Percentiles rank a stretch among this genome's conserved stretches.
Conservation (phyloP, 2,113 vertebrate genomes). For the Axis porcinus region DNA sequence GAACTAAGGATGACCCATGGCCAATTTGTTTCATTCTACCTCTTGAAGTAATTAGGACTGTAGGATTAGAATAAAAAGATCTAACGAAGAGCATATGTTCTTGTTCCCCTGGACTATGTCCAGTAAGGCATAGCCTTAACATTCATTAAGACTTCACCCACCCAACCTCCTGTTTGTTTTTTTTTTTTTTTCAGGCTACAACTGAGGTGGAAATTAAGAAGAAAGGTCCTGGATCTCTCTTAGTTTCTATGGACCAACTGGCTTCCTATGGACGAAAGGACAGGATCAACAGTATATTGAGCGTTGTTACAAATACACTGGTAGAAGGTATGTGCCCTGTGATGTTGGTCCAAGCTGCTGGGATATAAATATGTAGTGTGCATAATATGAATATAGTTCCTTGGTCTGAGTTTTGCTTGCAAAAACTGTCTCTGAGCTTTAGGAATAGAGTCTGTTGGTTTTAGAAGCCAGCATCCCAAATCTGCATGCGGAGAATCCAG, state of each 20-base stretch:
- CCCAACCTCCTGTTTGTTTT: fast-evolving
- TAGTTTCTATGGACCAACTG: slow-evolving; percentile 98
- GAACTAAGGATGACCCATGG: neutral
- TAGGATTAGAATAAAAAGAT: neutral
- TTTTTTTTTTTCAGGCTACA: slow-evolving; percentile 81
- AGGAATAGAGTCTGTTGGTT: neutral
- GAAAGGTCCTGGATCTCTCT: slow-evolving; percentile 94
- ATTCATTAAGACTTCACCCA: neutral
- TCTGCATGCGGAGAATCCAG: neutral
- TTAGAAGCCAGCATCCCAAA: neutral
- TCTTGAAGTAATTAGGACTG: neutral
- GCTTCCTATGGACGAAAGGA: slow-evolving; percentile 94
- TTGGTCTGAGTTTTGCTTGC: neutral
- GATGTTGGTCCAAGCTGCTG: neutral
- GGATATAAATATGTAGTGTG: neutral
- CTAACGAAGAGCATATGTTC: neutral
- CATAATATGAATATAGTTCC: neutral
- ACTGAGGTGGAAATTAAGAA: slow-evolving; percentile 95
- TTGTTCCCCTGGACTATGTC: neutral
- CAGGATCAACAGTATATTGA: slow-evolving; percentile 95
- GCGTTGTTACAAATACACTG: slow-evolving; percentile 94
- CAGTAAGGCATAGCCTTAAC: neutral
- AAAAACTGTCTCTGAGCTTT: neutral
- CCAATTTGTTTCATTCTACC: neutral
- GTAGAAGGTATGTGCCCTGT: slow-evolving; percentile 89